Evolutionary conservation across 2,797 vertebrate genomes (phyloP), one percentile per base, ranked within the genome.

Genomic region (Aeoliscus strigatus): DNA sequence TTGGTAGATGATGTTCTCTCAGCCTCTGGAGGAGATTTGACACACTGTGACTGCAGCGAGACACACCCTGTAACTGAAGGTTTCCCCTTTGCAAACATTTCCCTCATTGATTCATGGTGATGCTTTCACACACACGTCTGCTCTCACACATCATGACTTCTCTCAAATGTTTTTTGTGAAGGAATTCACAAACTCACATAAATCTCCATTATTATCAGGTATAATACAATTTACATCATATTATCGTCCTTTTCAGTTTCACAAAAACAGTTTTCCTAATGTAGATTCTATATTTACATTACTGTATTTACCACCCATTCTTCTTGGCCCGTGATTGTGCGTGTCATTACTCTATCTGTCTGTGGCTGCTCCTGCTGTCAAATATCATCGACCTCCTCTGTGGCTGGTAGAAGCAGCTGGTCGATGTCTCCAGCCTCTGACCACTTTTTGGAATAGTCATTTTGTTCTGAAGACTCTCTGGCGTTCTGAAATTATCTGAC

Each of bases 391-490:
- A 97, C 51, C 93, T 91, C 67, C 96, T 87, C 85, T 99, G 95
- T 1, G 96, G 96, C 78, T 99, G 96, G 66, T 99, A 99, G 82
- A 99, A 99, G 85, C 96, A 99, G 85, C 94, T 99, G 52, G 94
- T 97, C 0, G 95, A 98, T 1, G 96, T 99, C 74, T 99, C 96
- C 55, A 99, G 86, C 82, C 94, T 93, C 86, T 98, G 96, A 46
- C 96, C 96, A 0, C 93, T 99, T 84, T 98, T 98, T 42, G 96
- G 96, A 71, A 99, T 93, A 46, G 93, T 97, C 94, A 99, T 96
- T 88, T 96, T 98, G 80, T 88, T 96, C 54, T 92, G 80, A 73
- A 95, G 87, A 0, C 89, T 92, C 32, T 96, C 94, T 0, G 90
- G 66, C 0, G 83, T 73, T 60, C 87, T 85, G 0, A 83, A 81